A percentile compares a stretch with the other conserved stretches of the same genome.
phyloP scores from a whole-genome alignment of 2,113 vertebrate species.

The Psilopogon haemacephalus region DNA sequence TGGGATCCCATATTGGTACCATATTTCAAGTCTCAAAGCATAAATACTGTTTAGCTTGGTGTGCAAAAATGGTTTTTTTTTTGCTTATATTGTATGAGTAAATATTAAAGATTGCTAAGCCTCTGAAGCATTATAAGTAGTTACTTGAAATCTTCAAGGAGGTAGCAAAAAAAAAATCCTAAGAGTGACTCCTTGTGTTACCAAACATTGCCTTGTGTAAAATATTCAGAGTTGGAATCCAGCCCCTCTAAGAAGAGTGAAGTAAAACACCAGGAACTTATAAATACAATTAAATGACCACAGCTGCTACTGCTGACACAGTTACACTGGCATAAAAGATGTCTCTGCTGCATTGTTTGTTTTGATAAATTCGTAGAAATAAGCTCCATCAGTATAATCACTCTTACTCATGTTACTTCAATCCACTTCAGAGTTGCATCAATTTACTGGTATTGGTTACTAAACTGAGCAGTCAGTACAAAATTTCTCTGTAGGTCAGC shows the following conservation, averaged over 20 bases:
- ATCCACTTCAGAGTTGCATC: background rate
- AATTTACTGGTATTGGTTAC: constrained; percentile 1
- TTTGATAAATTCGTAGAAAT: constrained; percentile 31
- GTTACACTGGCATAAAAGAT: background rate
- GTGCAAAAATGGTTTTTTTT: background rate
- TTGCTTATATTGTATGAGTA: background rate
- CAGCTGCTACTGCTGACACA: constrained; percentile 31
- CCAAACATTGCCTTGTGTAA: background rate
- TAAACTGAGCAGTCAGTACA: background rate
- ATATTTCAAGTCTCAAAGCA: background rate
- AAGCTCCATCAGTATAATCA: constrained; percentile 15
- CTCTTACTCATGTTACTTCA: background rate
- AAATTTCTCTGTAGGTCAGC: background rate
- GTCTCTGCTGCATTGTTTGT: background rate
- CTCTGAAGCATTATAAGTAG: background rate
- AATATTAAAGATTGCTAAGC: constrained; percentile 6
- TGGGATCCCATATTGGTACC: background rate
- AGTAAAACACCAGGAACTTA: background rate
- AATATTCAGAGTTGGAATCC: constrained; percentile 1
- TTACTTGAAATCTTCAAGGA: background rate
- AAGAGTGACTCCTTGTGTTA: background rate
- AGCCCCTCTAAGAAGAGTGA: background rate
- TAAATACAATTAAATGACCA: background rate
- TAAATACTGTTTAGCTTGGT: background rate
- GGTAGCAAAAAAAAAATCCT: constrained; percentile 18